These are phyloP conservation scores for Dysmachus trigonus DNA, from an alignment of 2,888 invertebrate genomes.

Conservation along the genomic window DNA sequence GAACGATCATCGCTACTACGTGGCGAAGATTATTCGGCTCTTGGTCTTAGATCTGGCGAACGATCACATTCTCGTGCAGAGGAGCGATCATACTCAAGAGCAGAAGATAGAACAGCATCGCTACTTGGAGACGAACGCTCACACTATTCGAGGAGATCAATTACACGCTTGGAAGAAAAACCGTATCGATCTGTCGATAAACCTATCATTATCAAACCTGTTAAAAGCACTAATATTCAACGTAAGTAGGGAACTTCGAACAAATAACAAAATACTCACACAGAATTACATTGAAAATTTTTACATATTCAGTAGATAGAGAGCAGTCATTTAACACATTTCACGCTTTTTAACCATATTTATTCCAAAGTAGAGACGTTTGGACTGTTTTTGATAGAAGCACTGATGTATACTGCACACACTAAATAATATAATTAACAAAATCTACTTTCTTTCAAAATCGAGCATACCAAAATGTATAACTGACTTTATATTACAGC, in stretches of 20 bases:
- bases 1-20: slow-evolving; percentile 46
- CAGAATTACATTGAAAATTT: not conserved
- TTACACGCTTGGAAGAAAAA: slow-evolving; percentile 56
- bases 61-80: slow-evolving; percentile 44
- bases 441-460: not conserved
- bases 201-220: slow-evolving; percentile 77
- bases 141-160: slow-evolving; percentile 16
- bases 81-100: slow-evolving; percentile 26
- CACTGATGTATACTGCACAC: not conserved
- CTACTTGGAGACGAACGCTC: not conserved
- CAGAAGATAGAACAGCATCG: slow-evolving; percentile 17
- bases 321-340: not conserved
- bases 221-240: slow-evolving; percentile 80
- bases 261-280: not conserved
- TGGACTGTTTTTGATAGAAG: not conserved
- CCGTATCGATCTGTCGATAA: slow-evolving; percentile 67
- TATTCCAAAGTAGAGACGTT: not conserved
- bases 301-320: not conserved
- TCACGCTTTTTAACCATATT: slow-evolving; percentile 2
- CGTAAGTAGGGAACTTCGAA: slow-evolving; percentile 70
- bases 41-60: slow-evolving; percentile 27
- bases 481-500: slow-evolving; percentile 66
- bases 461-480: not conserved
- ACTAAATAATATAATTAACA: not conserved
- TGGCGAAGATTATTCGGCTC: slow-evolving; percentile 50